Base-by-base conservation (phyloP, 2,797 vertebrate genomes). In the Pseudochirops corinnae region DNA sequence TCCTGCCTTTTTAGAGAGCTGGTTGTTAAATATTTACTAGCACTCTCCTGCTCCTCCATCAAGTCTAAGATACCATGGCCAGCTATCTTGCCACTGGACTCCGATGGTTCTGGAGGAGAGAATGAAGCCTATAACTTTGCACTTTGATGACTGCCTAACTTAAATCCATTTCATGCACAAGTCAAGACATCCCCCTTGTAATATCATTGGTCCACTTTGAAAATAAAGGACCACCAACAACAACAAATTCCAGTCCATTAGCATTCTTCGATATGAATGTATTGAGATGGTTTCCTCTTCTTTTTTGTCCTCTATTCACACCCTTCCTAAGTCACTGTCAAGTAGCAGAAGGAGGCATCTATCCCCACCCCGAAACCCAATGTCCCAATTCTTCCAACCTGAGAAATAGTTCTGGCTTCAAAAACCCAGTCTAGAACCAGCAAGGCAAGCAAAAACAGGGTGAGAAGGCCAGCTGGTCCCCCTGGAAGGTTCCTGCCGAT, bases 301-400 rank as follows among this genome's bases (percentile, higher is more conserved):
- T 31, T 67, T n/a, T 74, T 67, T n/a, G 5, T 67, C 33, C 62
- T 39, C 16, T 74, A 4, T 16, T n/a, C 33, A 74, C 62, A 39
- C 33, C 1, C n/a, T 24, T n/a, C 67, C 67, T 39, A 39, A 74
- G 67, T 74, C n/a, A 21, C 67, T 39, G 67, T 5, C 67, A n/a
- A 9, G n/a, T 39, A 82, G 67, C n/a, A 82, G 67, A 21, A 39
- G 18, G 14, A 39, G n/a, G n/a, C n/a, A 21, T 82, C n/a, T 82
- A 39, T 39, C 5, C 5, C n/a, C 18, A 0, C 6, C 16, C n/a
- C 16, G 18, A 74, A 21, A 33, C 1, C 4, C 1, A 5, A 18
- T 18, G 14, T 6, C n/a, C n/a, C 18, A 82, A 39, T 39, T 82
- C 18, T 18, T 82, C 67, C n/a, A 39, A 39, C 6, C 67, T 39